Evolutionary conservation across 2,888 invertebrate species (phyloP), one percentile per base, ranked within the genome.

Genomic region (Isoperla grammatica): DNA sequence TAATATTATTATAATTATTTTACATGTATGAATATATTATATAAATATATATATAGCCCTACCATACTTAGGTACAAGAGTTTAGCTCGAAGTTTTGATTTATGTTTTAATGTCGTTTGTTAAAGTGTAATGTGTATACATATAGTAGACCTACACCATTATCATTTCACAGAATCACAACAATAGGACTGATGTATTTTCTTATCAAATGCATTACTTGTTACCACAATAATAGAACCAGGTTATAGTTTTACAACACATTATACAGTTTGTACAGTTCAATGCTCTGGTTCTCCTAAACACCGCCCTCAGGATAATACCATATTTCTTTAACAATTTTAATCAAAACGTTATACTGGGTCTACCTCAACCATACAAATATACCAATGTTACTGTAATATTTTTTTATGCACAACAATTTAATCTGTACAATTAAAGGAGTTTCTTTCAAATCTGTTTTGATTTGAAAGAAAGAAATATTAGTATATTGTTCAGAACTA

Each of bases 301-400:
- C 49, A 50, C 13, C 37, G 9, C 3, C 15, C 53, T 53, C 53
- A 53, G 53, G 53, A 53, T 19, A 53, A 12, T 17, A 53, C 17
- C 12, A 19, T 13, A 15, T 53, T 53, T 53, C 17, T 53, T 53
- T 37, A 35, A 17, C 37, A 35, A 50, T 5, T 23, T 29, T 29
- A n/a, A 53, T 53, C 53, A 39, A 53, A 53, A 53, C 53, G 37
- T 59, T 59, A 49, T 57, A 62, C 59, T 62, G 62, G 62, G 55
- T 62, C 62, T 62, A 62, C 62, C 62, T 62, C 62, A 62, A 55
- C 56, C 57, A 53, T 56, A 56, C 59, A 62, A 59, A 56, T 56
- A 62, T 59, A 62, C 62, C 61, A 59, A 62, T 62, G 59, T 59
- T 62, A 59, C 54, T 59, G 55, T 55, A 53, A 58, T 54, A 59